phyloP scores from a whole-genome alignment of 2,113 vertebrate genomes.

The Ochotona curzoniae region DNA sequence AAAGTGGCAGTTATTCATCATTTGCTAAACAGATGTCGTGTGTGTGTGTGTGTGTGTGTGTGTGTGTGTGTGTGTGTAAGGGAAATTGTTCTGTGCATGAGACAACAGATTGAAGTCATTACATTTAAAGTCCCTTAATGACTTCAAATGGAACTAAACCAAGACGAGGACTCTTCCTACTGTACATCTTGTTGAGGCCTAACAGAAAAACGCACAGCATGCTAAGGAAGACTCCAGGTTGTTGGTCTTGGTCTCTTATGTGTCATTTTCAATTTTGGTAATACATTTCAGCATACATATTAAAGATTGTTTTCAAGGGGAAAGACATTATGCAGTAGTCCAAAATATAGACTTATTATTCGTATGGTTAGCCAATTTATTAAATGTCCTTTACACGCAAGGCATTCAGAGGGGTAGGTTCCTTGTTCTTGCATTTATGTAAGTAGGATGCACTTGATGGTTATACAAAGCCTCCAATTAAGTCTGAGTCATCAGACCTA shows the following conservation, averaged over 20 bases:
- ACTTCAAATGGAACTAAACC: slow-evolving; percentile 36
- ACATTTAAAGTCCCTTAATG: background rate
- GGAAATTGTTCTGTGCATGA: slow-evolving; percentile 22
- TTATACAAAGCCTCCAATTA: background rate
- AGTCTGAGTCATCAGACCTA: slow-evolving; percentile 34
- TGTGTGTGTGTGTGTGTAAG: slow-evolving; percentile 27
- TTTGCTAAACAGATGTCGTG: background rate
- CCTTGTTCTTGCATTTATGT: background rate
- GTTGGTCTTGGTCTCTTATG: background rate
- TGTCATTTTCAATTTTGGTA: slow-evolving; percentile 43
- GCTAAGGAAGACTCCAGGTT: background rate
- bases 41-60: slow-evolving; percentile 33
- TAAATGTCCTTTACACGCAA: background rate
- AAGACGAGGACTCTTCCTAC: background rate
- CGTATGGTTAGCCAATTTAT: background rate
- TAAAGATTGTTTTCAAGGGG: background rate
- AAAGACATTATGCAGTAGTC: background rate
- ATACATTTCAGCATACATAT: background rate
- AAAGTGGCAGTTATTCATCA: background rate
- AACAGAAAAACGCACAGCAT: background rate
- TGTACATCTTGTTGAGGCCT: background rate
- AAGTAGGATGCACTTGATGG: background rate
- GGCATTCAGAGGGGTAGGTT: background rate
- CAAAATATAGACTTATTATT: background rate
- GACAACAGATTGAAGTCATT: background rate